These are phyloP conservation scores for Pelochelys cantorii DNA, from an alignment of 2,797 vertebrate species.

Conservation along the genomic window DNA sequence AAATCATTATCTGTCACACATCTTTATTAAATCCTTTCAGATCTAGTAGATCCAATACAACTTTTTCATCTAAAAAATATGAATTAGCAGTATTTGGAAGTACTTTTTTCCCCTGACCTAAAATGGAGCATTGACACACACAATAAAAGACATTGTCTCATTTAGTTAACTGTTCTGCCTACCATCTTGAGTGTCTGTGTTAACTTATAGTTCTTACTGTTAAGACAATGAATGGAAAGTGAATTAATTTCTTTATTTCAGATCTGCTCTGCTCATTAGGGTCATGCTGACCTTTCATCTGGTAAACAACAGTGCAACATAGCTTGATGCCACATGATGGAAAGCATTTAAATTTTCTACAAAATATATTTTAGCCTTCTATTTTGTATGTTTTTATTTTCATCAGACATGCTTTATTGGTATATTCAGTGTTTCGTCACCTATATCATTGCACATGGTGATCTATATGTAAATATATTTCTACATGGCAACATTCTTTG, in stretches of 20 bases:
- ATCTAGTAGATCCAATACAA: neutral
- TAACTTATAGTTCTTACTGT: constrained; percentile 66
- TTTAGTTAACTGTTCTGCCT: constrained; percentile 57
- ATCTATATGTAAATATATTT: neutral
- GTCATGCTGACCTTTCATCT: constrained; percentile 78
- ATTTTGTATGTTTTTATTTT: constrained; percentile 13
- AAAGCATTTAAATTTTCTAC: constrained; percentile 70
- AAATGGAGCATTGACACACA: neutral
- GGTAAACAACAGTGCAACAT: constrained; percentile 72
- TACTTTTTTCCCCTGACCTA: neutral
- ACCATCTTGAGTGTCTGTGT: constrained; percentile 76
- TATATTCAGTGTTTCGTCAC: constrained; percentile 31
- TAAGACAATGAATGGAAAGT: constrained; percentile 77
- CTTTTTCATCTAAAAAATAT: neutral
- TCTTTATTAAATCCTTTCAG: neutral
- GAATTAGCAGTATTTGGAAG: neutral
- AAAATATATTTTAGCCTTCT: constrained; percentile 51
- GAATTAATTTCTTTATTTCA: constrained; percentile 78
- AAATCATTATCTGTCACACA: neutral
- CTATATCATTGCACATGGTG: neutral
- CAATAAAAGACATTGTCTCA: constrained; percentile 40
- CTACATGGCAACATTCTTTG: neutral
- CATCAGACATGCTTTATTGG: constrained; percentile 29
- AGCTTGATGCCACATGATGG: constrained; percentile 77
- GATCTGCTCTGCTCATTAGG: constrained; percentile 75